A percentile compares a stretch with the other conserved stretches of the same genome.
These are phyloP conservation scores for Tinamus major DNA, from an alignment of 2,797 vertebrate species.

Conservation along the genomic window DNA sequence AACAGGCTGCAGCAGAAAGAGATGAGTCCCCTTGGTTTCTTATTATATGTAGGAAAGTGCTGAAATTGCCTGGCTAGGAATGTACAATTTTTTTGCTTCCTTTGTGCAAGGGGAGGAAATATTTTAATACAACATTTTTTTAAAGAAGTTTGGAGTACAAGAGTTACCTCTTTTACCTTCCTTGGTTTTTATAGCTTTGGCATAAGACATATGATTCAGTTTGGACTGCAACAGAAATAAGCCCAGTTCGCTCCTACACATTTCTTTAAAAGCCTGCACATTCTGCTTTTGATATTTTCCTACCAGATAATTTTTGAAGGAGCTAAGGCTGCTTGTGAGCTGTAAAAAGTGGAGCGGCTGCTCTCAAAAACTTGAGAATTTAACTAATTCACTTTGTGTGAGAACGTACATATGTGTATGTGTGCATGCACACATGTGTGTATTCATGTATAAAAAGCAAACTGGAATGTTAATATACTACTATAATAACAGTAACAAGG, in stretches of 20 bases:
- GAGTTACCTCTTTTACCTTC: conserved; percentile 50
- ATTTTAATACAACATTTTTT: background rate
- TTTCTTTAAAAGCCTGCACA: conserved; percentile 36
- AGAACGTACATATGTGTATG: background rate
- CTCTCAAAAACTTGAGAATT: background rate
- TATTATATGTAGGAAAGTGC: conserved; percentile 46
- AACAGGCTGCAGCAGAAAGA: background rate
- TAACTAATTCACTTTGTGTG: background rate
- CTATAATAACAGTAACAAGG: background rate
- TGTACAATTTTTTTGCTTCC: background rate
- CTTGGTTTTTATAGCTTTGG: conserved; percentile 52
- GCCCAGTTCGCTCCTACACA: conserved; percentile 51
- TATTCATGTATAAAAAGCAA: background rate
- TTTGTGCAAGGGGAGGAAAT: conserved; percentile 23
- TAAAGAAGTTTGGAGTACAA: background rate
- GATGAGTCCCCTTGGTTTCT: conserved; percentile 2
- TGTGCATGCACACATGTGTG: background rate
- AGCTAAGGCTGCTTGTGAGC: background rate
- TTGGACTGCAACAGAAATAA: conserved; percentile 63
- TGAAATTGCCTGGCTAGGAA: conserved; percentile 8
- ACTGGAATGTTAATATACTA: background rate
- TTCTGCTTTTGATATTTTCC: conserved; percentile 35
- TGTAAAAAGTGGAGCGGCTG: background rate
- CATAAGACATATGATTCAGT: conserved; percentile 60
- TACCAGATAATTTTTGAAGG: conserved; percentile 28